phyloP scores from a whole-genome alignment of 2,113 vertebrate species.

The Thryonomys swinderianus region DNA sequence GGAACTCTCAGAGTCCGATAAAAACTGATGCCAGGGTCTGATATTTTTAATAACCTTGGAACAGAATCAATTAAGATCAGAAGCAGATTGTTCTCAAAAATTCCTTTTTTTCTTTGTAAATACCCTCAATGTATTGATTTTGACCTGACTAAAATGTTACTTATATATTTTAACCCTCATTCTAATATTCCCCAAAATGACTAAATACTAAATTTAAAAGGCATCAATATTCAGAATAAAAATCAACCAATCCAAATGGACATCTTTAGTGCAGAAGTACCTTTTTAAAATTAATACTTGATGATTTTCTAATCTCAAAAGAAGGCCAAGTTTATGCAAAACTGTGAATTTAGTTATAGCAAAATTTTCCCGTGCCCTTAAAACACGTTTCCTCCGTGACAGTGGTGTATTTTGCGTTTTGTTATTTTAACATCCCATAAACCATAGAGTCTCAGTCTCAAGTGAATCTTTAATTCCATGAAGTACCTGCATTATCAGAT shows the following conservation, averaged over 20 bases:
- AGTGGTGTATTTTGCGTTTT: not conserved
- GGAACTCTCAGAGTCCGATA: not conserved
- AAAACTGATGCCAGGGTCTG: slow-evolving; percentile 48
- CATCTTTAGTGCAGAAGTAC: not conserved
- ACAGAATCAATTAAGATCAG: slow-evolving; percentile 65
- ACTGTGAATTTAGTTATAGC: not conserved
- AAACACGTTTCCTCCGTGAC: not conserved
- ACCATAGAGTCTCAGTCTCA: not conserved
- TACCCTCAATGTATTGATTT: slow-evolving; percentile 53
- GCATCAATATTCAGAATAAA: not conserved
- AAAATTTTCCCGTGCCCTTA: not conserved
- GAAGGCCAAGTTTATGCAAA: not conserved
- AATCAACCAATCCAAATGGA: not conserved
- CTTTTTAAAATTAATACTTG: not conserved
- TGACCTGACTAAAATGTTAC: slow-evolving; percentile 33
- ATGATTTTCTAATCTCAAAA: slow-evolving; percentile 16
- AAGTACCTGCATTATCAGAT: not conserved
- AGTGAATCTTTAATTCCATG: not conserved
- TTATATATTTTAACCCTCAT: slow-evolving; percentile 5
- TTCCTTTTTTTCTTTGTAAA: not conserved
- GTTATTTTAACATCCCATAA: not conserved
- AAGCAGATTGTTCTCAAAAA: slow-evolving; percentile 35
- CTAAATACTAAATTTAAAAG: slow-evolving; percentile 13
- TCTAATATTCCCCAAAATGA: not conserved
- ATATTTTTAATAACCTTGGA: slow-evolving; percentile 63